Base-by-base conservation (phyloP, 2,113 vertebrate species). In the Rhegmatorhina hoffmannsi region DNA sequence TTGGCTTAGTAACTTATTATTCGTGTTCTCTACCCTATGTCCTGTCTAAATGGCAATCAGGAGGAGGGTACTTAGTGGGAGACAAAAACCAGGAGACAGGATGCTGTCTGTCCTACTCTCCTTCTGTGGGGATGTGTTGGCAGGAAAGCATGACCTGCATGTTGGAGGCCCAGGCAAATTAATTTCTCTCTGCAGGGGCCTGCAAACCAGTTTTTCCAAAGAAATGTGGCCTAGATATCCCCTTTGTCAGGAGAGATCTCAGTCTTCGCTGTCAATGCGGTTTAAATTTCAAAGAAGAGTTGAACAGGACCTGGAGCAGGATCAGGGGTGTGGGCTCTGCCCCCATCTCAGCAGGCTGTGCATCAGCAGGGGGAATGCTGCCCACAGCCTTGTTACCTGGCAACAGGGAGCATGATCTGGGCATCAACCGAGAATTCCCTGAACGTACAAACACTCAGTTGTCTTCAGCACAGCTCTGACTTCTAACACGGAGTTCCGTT, bases 401-500 rank as follows among this genome's bases (percentile, higher is more conserved):
- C 80, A 92, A 38, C 66, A 14, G 2, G 13, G 58, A 60, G 24
- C 0, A 26, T 17, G 85, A 4, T 24, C 0, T 5, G 11, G 67
- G 63, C 34, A 74, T 44, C 88, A 5, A 0, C 5, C 23, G 80
- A 9, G 53, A 31, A 29, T 11, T 8, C 18, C 31, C 9, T 8
- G 18, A 26, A 16, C 80, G 92, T 78, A 2, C 63, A 19, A 34
- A 36, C 20, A 1, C n/a, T 47, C 2, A 0, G 5, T 17, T 75
- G 82, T 79, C n/a, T 84, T 79, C 50, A 12, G 79, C 72, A 1
- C 0, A 11, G 62, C 19, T 16, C 68, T 31, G 56, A 5, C 50
- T 56, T 23, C 40, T 29, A 1, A 17, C 0, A 14, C 50, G 2
- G 52, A 36, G 43, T 17, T 69, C 38, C 3, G 0, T 6, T 8